These are phyloP conservation scores for Ceramica pisi DNA, from an alignment of 2,888 invertebrate genomes.

Conservation along the genomic window DNA sequence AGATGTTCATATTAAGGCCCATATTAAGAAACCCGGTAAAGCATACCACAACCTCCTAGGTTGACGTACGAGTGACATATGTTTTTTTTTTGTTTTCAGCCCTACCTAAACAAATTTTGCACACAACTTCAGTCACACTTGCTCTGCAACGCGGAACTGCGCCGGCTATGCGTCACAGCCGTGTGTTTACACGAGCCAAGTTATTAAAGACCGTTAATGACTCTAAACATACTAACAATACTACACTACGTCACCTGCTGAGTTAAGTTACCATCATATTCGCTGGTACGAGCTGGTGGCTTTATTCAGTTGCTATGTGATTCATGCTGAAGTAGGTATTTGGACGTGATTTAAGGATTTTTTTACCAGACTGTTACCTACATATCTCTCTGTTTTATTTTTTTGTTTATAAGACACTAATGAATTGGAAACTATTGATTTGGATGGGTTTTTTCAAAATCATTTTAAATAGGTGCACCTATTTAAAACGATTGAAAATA, in stretches of 20 bases:
- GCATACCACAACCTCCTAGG: no score
- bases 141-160: conserved; percentile 51
- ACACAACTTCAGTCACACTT: conserved; percentile 14
- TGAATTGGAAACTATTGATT: no score
- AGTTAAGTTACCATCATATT: conserved; percentile 46
- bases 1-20: no score
- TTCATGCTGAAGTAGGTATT: conserved; percentile 6
- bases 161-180: conserved; percentile 43
- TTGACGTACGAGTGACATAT: no score
- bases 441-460: no score
- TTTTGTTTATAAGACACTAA: no score
- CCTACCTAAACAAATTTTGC: neutral
- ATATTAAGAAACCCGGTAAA: no score
- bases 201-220: conserved; percentile 55
- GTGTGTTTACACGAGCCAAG: conserved; percentile 35
- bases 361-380: no score
- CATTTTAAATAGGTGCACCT: no score
- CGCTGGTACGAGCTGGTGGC: neutral
- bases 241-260: conserved; percentile 14
- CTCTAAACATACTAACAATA: conserved; percentile 61
- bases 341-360: neutral
- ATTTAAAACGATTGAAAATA: no score
- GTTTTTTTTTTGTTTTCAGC: no score
- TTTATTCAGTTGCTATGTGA: conserved; percentile 29
- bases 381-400: no score